These are phyloP conservation scores for Myotis davidii DNA, from an alignment of 2,113 vertebrate species.

Conservation along the genomic window DNA sequence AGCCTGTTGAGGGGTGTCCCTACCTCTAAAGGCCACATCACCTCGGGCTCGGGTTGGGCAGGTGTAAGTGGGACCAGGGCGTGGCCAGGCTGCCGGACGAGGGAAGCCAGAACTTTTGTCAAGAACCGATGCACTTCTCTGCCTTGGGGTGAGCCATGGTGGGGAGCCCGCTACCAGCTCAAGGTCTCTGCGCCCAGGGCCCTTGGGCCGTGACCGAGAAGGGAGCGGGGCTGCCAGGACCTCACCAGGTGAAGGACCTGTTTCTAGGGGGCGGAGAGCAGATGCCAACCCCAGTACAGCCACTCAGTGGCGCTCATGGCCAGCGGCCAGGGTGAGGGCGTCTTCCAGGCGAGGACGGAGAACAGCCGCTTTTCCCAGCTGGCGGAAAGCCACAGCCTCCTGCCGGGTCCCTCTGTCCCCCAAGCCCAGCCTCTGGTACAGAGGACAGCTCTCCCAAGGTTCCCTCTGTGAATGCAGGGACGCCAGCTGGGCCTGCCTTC, in stretches of 20 bases:
- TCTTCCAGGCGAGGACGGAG: neutral
- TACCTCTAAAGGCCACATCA: neutral
- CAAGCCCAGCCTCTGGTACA: neutral
- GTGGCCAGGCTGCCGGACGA: fast-evolving
- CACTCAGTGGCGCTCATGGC: neutral
- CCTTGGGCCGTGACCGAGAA: neutral
- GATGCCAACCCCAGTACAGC: neutral
- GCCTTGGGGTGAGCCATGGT: fast-evolving
- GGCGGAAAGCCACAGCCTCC: neutral
- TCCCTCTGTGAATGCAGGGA: neutral
- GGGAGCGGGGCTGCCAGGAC: neutral
- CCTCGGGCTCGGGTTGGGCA: neutral
- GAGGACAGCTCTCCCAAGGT: too few species aligned
- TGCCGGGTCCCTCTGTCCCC: neutral
- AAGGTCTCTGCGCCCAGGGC: neutral
- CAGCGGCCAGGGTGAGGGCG: too few species aligned
- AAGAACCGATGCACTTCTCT: fast-evolving
- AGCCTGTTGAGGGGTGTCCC: neutral
- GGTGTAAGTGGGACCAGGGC: fast-evolving
- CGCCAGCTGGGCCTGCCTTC: fast-evolving
- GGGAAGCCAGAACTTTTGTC: fast-evolving
- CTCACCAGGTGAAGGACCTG: fast-evolving
- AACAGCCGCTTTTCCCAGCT: neutral
- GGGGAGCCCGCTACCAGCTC: neutral
- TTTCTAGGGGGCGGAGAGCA: neutral